Conservation (phyloP, 2,113 vertebrate species). For the Potamarius usumacintae region DNA sequence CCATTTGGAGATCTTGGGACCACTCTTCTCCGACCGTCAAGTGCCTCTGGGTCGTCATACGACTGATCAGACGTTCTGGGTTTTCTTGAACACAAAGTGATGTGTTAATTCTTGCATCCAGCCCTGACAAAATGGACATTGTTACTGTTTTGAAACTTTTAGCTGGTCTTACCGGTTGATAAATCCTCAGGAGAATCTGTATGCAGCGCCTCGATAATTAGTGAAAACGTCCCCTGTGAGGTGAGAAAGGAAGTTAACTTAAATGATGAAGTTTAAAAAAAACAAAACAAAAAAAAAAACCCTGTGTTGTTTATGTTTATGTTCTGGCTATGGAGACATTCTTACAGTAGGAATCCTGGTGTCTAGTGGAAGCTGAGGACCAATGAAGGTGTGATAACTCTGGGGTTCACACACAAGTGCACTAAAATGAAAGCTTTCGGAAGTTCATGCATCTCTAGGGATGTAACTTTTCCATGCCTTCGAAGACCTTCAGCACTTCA, state of each 20-base stretch:
- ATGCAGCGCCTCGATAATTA: conserved; percentile 96
- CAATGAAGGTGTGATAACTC: conserved; percentile 65
- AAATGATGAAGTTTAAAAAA: not conserved
- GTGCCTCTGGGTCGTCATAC: conserved; percentile 91
- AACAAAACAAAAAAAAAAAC: too few relatives aligned
- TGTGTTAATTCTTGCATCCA: conserved; percentile 4
- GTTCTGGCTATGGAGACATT: not conserved
- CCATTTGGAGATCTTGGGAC: conserved; percentile 92
- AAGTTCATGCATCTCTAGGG: conserved; percentile 73
- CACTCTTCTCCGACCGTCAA: conserved; percentile 93
- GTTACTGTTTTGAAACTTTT: not conserved
- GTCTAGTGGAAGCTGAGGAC: conserved; percentile 56
- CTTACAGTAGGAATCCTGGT: not conserved
- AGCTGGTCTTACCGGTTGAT: conserved; percentile 83
- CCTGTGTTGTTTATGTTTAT: not conserved
- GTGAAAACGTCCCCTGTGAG: conserved; percentile 93
- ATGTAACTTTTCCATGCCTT: conserved; percentile 73
- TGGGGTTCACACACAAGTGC: conserved; percentile 53
- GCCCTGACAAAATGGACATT: not conserved
- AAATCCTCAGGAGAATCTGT: conserved; percentile 92
- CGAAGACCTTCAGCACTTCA: conserved; percentile 43
- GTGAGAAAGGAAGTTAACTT: conserved; percentile 36
- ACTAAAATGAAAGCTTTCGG: conserved; percentile 75
- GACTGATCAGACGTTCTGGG: conserved; percentile 90
- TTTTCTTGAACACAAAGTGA: conserved; percentile 76